Base-by-base conservation (phyloP, 1,140 invertebrate species). In the Callitettix versicolor region DNA sequence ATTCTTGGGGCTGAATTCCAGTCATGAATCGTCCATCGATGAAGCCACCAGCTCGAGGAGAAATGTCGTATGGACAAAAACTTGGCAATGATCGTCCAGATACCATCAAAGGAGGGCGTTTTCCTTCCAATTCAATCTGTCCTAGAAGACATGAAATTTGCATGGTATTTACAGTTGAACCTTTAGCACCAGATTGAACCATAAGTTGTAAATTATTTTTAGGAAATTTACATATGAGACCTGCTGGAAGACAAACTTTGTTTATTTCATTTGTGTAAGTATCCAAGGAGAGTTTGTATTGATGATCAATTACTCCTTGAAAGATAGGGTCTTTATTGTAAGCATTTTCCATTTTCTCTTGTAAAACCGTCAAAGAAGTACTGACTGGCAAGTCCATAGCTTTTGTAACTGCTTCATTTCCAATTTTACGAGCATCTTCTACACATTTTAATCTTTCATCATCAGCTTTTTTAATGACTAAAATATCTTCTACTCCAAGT, bases 91-190 rank as follows among this genome's bases (percentile, higher is more conserved):
- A 86, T 63, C 87, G 84, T 1, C 95, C 96, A 60, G 87, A 91
- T 55, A 95, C 83, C 86, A 95, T 97, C 11, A 96, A 63, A 0
- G 95, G 94, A 3, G 95, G 95, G 50, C 96, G 76, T 67, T 95
- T 92, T 12, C 97, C 97, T 78, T 99, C 96, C 64, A 99, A 80
- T 69, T 98, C 95, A 67, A 98, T 98, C 75, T 99, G 96, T 9
- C 95, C 96, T 1, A 99, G 74, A 12, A 95, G 73, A 71, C 93
- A 95, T 0, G 94, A 97, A 63, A 99, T 98, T 69, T 99, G 94
- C 86, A 95, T 92, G 64, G 89, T 90, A 68, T 98, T 98, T 0
- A 97, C 93, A 62, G 79, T 86, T 0, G 93, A 93, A 33, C 97
- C 97, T 73, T 99, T 99, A 0, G 97, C 96, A 44, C 97, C 97